Percentiles rank a stretch among this genome's conserved stretches.
Evolutionary conservation across 2,797 vertebrate species (phyloP).

Genomic region (Acipenser transmontanus): DNA sequence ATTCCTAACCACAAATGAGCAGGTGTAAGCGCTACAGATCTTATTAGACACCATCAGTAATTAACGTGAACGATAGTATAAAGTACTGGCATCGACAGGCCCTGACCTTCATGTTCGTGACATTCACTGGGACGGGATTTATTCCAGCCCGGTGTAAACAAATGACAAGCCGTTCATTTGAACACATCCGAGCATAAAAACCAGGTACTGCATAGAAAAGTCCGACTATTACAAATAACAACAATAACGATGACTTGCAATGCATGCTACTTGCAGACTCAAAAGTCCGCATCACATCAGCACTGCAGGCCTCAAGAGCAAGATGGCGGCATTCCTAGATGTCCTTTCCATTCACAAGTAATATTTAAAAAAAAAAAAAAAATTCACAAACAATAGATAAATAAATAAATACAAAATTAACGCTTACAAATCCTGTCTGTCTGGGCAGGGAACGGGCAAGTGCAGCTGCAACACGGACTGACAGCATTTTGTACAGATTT

Average conservation of each 20-base stretch:
- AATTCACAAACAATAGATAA: background rate
- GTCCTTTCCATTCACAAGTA: slow-evolving; percentile 20
- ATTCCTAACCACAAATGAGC: background rate
- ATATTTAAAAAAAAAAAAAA: background rate
- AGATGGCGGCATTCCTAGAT: slow-evolving; percentile 42
- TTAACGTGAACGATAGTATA: background rate
- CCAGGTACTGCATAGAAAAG: too few species aligned
- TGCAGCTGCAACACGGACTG: slow-evolving; percentile 52
- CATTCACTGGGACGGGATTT: background rate
- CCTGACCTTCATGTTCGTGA: background rate
- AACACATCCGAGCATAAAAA: too few species aligned
- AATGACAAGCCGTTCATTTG: slow-evolving; percentile 4
- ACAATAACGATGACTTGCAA: too few species aligned
- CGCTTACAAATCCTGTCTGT: slow-evolving; percentile 53
- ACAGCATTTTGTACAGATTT: slow-evolving; percentile 41
- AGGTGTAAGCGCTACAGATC: background rate
- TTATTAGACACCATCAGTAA: background rate
- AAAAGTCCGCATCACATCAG: background rate
- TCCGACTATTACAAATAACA: too few species aligned
- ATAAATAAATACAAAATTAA: background rate
- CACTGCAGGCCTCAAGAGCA: slow-evolving; percentile 42
- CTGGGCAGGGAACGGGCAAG: slow-evolving; percentile 49
- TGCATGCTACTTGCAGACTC: background rate
- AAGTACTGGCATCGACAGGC: background rate
- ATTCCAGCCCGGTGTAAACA: background rate